phyloP scores from a whole-genome alignment of 2,113 vertebrate species.

The Ptyas mucosa region DNA sequence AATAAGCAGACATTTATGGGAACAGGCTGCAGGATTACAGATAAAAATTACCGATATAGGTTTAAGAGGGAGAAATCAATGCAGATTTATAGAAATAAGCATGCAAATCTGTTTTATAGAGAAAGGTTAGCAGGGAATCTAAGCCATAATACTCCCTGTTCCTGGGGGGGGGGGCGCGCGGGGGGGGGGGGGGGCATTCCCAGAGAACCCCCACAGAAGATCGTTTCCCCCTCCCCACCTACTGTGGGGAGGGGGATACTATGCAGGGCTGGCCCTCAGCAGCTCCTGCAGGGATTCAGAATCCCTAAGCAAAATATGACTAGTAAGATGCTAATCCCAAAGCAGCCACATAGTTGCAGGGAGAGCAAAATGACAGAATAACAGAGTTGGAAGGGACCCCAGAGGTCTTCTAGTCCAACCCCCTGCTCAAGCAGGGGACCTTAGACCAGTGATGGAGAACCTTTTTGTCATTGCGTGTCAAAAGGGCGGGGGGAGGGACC shows the following conservation, averaged over 20 bases:
- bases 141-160: not conserved
- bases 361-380: not conserved
- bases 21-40: not conserved
- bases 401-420: not conserved
- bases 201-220: not conserved
- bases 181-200: rapidly evolving
- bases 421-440: too few species aligned
- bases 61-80: not conserved
- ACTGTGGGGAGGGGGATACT: not conserved
- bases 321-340: not conserved
- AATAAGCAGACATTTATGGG: not conserved
- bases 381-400: too few species aligned
- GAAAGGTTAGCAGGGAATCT: not conserved
- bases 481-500: too few species aligned
- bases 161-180: not conserved
- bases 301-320: not conserved
- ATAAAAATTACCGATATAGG: not conserved
- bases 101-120: not conserved
- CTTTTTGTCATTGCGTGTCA: too few species aligned
- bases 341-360: not conserved
- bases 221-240: rapidly evolving
- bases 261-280: rapidly evolving
- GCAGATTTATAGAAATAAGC: not conserved
- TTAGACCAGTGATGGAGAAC: too few species aligned
- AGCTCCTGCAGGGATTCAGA: rapidly evolving